phyloP scores from a whole-genome alignment of 1,140 invertebrate genomes.

The Caligus rogercresseyi region DNA sequence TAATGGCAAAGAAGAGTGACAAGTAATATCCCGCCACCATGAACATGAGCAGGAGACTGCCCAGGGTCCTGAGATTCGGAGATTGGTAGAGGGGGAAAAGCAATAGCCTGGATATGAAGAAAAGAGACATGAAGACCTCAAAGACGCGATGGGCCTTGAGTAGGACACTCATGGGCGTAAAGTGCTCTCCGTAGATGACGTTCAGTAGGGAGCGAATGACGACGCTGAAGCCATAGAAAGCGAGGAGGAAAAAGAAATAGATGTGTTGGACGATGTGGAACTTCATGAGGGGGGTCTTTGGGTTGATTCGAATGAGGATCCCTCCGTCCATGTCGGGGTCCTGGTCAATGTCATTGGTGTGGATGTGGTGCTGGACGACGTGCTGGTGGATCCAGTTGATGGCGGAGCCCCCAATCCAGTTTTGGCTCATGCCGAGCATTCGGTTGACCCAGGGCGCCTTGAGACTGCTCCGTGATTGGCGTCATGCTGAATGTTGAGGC shows the following conservation, averaged over 20 bases:
- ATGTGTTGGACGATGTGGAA: conserved; percentile 14
- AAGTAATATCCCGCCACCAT: conserved; percentile 14
- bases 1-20: conserved; percentile 11
- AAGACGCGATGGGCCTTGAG: conserved; percentile 15
- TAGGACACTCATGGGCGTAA: background rate
- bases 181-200: background rate
- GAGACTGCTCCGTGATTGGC: conserved; percentile 20
- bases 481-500: conserved; percentile 20
- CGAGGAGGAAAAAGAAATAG: conserved; percentile 12
- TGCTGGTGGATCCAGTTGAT: conserved; percentile 20
- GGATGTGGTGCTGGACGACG: conserved; percentile 19
- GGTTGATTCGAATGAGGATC: conserved; percentile 12
- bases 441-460: conserved; percentile 7
- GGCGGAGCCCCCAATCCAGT: conserved; percentile 17
- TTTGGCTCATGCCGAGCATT: conserved; percentile 11
- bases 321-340: conserved; percentile 13
- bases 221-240: conserved; percentile 13
- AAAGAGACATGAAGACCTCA: conserved; percentile 4
- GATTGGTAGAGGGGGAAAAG: conserved; percentile 3
- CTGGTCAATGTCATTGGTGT: conserved; percentile 18
- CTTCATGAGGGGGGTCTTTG: conserved; percentile 3
- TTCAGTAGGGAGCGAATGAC: conserved; percentile 2
- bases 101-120: conserved; percentile 11
- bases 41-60: background rate
- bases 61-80: background rate